phyloP scores from a whole-genome alignment of 92 coral and sea anemone species.

The Palythoa grandis region DNA sequence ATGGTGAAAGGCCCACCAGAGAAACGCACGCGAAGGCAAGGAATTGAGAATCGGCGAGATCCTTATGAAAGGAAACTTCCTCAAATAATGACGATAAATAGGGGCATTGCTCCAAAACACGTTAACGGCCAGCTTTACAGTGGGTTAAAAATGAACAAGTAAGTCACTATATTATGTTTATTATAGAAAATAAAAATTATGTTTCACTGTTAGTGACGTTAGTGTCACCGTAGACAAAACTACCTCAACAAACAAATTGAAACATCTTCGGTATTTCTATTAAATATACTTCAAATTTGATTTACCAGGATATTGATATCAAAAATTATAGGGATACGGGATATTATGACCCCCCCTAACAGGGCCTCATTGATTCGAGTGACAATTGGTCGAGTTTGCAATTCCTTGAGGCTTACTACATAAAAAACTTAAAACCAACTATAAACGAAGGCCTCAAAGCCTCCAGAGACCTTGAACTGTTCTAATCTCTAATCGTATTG shows the following conservation, averaged over 20 bases:
- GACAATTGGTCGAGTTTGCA: no score
- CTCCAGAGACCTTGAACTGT: no score
- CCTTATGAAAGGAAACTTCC: conserved; percentile 16
- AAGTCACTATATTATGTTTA: conserved; percentile 28
- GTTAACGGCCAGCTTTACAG: conserved; percentile 20
- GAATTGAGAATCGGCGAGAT: conserved; percentile 16
- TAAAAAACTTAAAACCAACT: no score
- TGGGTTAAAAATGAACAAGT: conserved; percentile 19
- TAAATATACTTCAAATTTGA: no score
- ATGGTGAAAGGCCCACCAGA: conserved; percentile 19
- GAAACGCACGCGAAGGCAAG: conserved; percentile 22
- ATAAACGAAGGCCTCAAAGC: no score
- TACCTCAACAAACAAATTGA: conserved; percentile 15
- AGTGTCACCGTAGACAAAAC: conserved; percentile 19
- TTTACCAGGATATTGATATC: no score
- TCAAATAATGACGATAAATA: conserved; percentile 18
- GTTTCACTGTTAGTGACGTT: conserved; percentile 2
- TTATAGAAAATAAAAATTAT: conserved; percentile 15
- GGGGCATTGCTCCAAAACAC: conserved; percentile 32
- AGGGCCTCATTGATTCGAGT: no score
- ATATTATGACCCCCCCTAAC: no score
- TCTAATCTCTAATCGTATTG: no score
- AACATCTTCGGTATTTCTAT: conserved; percentile 17
- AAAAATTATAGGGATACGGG: no score
- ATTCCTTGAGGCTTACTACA: no score